A percentile compares a stretch with the other conserved stretches of the same genome.
phyloP scores from a whole-genome alignment of 2,797 vertebrate species.

The Setipinna tenuifilis region DNA sequence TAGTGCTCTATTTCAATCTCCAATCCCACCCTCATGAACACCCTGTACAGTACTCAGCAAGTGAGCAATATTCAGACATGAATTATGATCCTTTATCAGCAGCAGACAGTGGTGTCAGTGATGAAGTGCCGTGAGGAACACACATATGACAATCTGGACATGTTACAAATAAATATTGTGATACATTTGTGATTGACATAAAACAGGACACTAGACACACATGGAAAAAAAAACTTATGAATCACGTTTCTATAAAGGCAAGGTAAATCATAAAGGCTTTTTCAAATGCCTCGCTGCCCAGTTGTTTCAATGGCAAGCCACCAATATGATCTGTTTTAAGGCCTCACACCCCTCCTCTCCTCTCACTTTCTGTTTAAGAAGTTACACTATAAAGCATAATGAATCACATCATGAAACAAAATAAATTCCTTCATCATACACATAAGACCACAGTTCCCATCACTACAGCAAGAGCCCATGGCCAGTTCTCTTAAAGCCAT shows the following conservation, averaged over 20 bases:
- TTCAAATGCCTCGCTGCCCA: neutral
- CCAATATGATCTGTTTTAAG: constrained; percentile 12
- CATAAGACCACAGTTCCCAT: neutral
- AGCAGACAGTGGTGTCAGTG: constrained; percentile 15
- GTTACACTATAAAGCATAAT: neutral
- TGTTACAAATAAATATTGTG: constrained; percentile 15
- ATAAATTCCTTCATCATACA: constrained; percentile 14
- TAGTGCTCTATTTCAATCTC: constrained; percentile 12
- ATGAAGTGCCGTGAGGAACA: constrained; percentile 1
- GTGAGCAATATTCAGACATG: neutral
- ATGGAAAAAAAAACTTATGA: neutral
- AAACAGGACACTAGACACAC: constrained; percentile 21
- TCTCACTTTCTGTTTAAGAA: neutral
- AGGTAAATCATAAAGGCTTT: constrained; percentile 17
- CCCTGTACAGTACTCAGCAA: constrained; percentile 6
- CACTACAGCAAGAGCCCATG: neutral
- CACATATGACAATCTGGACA: constrained; percentile 6
- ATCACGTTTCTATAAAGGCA: constrained; percentile 18
- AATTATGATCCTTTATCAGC: neutral
- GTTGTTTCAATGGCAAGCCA: constrained; percentile 3
- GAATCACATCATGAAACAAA: constrained; percentile 10
- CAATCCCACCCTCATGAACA: neutral
- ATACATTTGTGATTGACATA: constrained; percentile 16
- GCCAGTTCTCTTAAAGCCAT: neutral
- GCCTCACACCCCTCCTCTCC: neutral